Evolutionary conservation across 1,140 invertebrate species (phyloP).

Genomic region (Protaetia brevitarsis): DNA sequence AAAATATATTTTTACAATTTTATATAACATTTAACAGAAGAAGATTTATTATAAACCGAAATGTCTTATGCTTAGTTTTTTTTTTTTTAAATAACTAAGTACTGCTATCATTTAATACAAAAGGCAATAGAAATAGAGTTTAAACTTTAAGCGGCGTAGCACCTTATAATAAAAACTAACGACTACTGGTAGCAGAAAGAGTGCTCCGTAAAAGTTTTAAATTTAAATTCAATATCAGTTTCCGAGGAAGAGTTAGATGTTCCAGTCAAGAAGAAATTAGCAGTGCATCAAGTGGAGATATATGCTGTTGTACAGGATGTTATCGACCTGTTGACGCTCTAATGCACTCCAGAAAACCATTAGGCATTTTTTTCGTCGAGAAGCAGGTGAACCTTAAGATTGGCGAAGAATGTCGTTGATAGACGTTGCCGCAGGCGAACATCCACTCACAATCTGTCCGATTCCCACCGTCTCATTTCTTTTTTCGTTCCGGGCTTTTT

Average conservation of each 20-base stretch:
- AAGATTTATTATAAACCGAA: too few species aligned
- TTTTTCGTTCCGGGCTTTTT: background rate
- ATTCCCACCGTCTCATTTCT: constrained; percentile 1
- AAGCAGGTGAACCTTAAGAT: constrained; percentile 13
- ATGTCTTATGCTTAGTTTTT: too few species aligned
- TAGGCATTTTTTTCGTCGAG: background rate
- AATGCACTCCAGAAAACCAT: background rate
- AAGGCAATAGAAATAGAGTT: too few species aligned
- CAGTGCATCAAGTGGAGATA: background rate
- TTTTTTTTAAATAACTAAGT: too few species aligned
- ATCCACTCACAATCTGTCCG: background rate
- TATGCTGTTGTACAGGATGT: background rate
- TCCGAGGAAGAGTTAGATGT: background rate
- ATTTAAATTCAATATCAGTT: constrained; percentile 3
- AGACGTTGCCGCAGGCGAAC: background rate
- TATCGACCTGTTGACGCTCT: background rate
- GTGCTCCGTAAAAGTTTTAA: background rate
- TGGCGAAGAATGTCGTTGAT: constrained; percentile 8
- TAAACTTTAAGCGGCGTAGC: too few species aligned
- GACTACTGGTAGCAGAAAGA: background rate
- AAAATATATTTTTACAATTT: too few species aligned
- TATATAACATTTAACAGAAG: too few species aligned
- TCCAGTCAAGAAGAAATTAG: background rate
- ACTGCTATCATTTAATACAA: too few species aligned
- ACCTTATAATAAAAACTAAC: too few species aligned